These are phyloP conservation scores for Eptesicus fuscus DNA, from an alignment of 2,113 vertebrate genomes.

Conservation along the genomic window DNA sequence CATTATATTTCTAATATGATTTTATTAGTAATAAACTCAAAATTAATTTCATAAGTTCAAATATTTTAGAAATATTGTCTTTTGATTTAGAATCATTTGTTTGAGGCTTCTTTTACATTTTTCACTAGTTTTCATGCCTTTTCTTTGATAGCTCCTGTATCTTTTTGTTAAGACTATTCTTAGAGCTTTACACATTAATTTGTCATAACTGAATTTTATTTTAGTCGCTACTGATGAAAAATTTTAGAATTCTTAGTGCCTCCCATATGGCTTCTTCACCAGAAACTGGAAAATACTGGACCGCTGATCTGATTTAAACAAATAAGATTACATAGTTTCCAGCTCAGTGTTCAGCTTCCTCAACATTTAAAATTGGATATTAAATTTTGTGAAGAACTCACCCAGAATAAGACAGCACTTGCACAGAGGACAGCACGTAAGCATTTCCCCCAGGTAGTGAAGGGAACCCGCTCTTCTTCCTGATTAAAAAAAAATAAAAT, in stretches of 20 bases:
- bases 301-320: background rate
- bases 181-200: background rate
- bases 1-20: background rate
- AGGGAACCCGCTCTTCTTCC: conserved; percentile 91
- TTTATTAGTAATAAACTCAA: conserved; percentile 8
- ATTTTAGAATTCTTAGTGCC: background rate
- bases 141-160: background rate
- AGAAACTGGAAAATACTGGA: background rate
- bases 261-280: background rate
- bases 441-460: conserved; percentile 90
- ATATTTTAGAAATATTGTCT: background rate
- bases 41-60: background rate
- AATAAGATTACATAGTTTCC: background rate
- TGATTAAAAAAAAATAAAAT: conserved; percentile 65
- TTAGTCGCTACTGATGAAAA: background rate
- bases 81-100: background rate
- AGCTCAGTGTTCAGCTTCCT: background rate
- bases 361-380: background rate
- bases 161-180: background rate
- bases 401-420: conserved; percentile 95
- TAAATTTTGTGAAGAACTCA: conserved; percentile 59
- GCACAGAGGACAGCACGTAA: conserved; percentile 89
- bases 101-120: background rate
- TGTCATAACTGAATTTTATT: background rate
- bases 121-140: background rate